Conservation (phyloP, 2,888 invertebrate species). For the Calliscelio sp. region DNA sequence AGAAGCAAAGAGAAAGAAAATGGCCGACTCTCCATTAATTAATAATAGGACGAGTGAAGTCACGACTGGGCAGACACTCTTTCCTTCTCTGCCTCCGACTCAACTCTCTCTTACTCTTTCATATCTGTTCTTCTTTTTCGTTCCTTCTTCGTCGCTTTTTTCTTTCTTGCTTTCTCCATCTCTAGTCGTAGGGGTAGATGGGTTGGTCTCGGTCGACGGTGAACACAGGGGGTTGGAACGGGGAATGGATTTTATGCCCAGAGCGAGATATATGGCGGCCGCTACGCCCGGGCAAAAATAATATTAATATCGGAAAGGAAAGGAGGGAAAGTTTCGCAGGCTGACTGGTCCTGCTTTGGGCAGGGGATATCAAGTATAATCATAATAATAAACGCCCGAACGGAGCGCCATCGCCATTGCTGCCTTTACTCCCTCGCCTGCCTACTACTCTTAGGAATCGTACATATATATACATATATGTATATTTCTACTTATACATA, state of each 20-base stretch:
- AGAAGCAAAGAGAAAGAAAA: constrained; percentile 80
- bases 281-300: constrained; percentile 86
- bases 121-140: no score
- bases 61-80: constrained; percentile 75
- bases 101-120: no score
- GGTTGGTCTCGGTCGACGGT: constrained; percentile 77
- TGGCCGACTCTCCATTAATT: constrained; percentile 85
- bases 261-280: constrained; percentile 86
- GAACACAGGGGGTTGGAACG: constrained; percentile 80
- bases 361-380: constrained; percentile 86
- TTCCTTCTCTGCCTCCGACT: no score
- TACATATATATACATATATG: constrained; percentile 62
- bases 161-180: no score
- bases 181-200: constrained; percentile 78
- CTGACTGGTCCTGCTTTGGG: constrained; percentile 85
- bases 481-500: constrained; percentile 67
- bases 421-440: constrained; percentile 79
- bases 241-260: constrained; percentile 86
- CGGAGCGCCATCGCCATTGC: constrained; percentile 84
- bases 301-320: constrained; percentile 86
- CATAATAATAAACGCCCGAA: constrained; percentile 85
- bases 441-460: constrained; percentile 77
- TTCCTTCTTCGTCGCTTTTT: no score
- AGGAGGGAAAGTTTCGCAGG: constrained; percentile 86
- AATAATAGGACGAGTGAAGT: constrained; percentile 82